Base-by-base conservation (phyloP, 2,113 vertebrate species). In the Indicator maculatus region DNA sequence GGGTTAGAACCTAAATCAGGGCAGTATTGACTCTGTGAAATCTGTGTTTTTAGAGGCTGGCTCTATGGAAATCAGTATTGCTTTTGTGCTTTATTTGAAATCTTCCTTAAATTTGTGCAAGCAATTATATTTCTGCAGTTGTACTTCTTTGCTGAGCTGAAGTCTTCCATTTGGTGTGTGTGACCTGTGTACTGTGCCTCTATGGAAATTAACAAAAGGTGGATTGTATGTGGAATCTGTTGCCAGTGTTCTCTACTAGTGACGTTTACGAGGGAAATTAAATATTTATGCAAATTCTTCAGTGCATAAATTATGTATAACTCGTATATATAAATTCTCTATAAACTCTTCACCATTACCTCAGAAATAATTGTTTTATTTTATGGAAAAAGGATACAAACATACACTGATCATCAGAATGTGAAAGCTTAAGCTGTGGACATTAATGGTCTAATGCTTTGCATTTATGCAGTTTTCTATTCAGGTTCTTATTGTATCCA, bases 1-100 rank as follows among this genome's bases (percentile, higher is more conserved):
- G 63, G 52, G 27, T 83, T 84, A 85, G 73, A 86, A 83, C 67
- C 71, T 93, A 85, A 92, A 88, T 89, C 90, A 78, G 84, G 75
- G 23, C 8, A 47, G 10, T 73, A 93, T 63, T 88, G 72, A 90
- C 69, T 77, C 64, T 85, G 14, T 67, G 93, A 89, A 92, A 17
- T 21, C n/a, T 84, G 21, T 50, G 28, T 74, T 90, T 95, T 90
- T 77, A 41, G 65, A 47, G 26, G 23, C 26, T 88, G 21, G 15
- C 47, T 79, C 2, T 89, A 74, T 69, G 6, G 70, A 87, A 93
- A 88, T 74, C 90, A 92, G 59, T 94, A 87, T 61, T 77, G 15
- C 20, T 45, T 53, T 69, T 59, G 65, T 80, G 18, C 23, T 83
- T 67, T 85, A 71, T 85, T 92, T 83, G 60, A 89, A 95, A 78